Percentiles rank a stretch among this genome's conserved stretches.
These are phyloP conservation scores for human (Homo sapiens) DNA, from an alignment of 2,113 vertebrate genomes.

Conservation along the genomic window GRCh38 chr7:46029501-46030000, in stretches of 20 bases:
- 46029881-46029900: not conserved
- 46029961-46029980: not conserved
- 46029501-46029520: not conserved
- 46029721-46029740: not conserved
- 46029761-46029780: not conserved
- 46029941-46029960: not conserved
- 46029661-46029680: not conserved
- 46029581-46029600: not conserved
- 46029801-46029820: not conserved
- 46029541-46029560: not conserved
- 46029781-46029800: not conserved
- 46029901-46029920: not conserved
- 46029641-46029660: not conserved
- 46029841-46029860: not conserved
- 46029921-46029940: not conserved
- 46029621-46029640: not conserved
- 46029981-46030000: not conserved
- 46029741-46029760: not conserved
- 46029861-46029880: not conserved
- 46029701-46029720: too few species aligned
- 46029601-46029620: not conserved
- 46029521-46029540: not conserved
- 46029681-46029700: not conserved
- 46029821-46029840: not conserved
- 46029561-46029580: not conserved